Conservation (phyloP, 2,113 vertebrate species). For the Tachysurus fulvidraco region DNA sequence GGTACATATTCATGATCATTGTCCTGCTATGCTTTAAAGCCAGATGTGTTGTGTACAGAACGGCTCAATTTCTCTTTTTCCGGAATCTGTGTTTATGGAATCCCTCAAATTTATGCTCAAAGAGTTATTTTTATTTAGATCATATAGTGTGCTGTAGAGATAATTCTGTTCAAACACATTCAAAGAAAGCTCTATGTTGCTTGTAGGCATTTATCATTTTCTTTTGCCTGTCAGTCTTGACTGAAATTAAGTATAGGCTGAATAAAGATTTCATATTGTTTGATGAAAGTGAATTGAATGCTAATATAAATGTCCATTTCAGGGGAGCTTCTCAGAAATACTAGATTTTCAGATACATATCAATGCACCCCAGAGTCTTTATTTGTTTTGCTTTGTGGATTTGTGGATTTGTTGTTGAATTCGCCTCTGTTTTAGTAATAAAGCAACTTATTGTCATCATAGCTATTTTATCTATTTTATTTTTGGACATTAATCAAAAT, state of each 20-base stretch:
- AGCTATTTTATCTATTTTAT: conserved; percentile 38
- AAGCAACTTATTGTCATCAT: conserved; percentile 51
- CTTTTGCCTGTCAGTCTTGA: conserved; percentile 17
- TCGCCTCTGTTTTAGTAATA: conserved; percentile 42
- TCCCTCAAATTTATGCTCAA: conserved; percentile 58
- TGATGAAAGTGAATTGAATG: conserved; percentile 16
- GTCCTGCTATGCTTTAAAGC: conserved; percentile 57
- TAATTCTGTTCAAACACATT: conserved; percentile 50
- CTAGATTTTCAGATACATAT: not conserved
- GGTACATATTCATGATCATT: conserved; percentile 61
- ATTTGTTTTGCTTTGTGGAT: not conserved
- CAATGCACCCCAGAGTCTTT: not conserved
- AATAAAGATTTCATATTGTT: not conserved
- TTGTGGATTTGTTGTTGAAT: conserved; percentile 40
- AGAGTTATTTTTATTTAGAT: conserved; percentile 48
- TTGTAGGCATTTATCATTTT: conserved; percentile 41
- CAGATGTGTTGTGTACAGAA: conserved; percentile 32
- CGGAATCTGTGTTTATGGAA: conserved; percentile 49
- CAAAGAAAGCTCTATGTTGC: conserved; percentile 29
- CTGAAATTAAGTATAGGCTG: not conserved
- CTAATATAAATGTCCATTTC: not conserved
- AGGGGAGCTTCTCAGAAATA: not conserved
- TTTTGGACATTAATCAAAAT: conserved; percentile 32
- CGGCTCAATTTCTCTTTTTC: conserved; percentile 34
- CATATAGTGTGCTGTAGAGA: conserved; percentile 48